Evolutionary conservation across 1,140 invertebrate species (phyloP).

Genomic region (Platyura marginata): DNA sequence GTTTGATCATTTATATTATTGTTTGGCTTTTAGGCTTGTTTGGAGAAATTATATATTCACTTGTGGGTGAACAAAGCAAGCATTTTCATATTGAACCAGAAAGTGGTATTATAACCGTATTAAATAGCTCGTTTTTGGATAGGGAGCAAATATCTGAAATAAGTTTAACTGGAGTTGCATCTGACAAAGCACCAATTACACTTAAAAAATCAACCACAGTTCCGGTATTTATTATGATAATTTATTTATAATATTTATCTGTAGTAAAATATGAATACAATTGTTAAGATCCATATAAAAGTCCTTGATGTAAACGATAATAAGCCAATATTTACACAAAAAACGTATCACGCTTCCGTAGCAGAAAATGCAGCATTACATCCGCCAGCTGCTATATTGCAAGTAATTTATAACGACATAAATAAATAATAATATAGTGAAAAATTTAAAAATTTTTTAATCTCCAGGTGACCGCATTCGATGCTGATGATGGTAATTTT

Average conservation of each 20-base stretch:
- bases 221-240: slow-evolving; percentile 41
- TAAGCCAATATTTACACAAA: slow-evolving; percentile 52
- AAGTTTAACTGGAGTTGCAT: slow-evolving; percentile 57
- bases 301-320: slow-evolving; percentile 73
- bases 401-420: slow-evolving; percentile 25
- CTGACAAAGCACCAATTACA: slow-evolving; percentile 52
- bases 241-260: no score
- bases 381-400: slow-evolving; percentile 57
- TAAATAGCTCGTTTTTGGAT: slow-evolving; percentile 53
- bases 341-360: slow-evolving; percentile 55
- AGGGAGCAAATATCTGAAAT: slow-evolving; percentile 52
- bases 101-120: slow-evolving; percentile 62
- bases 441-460: no score
- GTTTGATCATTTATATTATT: neutral
- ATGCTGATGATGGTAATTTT: slow-evolving; percentile 58
- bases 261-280: no score
- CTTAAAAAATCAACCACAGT: slow-evolving; percentile 47
- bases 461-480: slow-evolving; percentile 47
- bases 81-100: slow-evolving; percentile 51
- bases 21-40: slow-evolving; percentile 29
- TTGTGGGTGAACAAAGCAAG: slow-evolving; percentile 50
- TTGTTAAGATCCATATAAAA: slow-evolving; percentile 59
- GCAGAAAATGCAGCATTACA: slow-evolving; percentile 64
- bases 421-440: neutral
- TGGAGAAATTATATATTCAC: slow-evolving; percentile 53